Percentiles rank a stretch among this genome's conserved stretches.
These are phyloP conservation scores for Trochalopteron elliotii DNA, from an alignment of 2,113 vertebrate species.

Conservation along the genomic window DNA sequence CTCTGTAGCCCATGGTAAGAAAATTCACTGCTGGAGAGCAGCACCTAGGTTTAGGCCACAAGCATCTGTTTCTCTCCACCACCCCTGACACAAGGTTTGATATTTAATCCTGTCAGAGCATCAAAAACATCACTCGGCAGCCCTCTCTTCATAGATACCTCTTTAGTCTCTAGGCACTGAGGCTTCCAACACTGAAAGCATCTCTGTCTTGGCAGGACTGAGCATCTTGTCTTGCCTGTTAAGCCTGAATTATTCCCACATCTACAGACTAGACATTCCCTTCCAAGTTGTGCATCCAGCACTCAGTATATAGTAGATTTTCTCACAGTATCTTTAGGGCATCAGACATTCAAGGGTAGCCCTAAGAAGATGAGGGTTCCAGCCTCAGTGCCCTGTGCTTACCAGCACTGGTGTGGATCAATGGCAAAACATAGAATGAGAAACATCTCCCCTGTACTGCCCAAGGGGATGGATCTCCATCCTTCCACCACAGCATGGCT, in stretches of 20 bases:
- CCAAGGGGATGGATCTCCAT: neutral
- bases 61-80: neutral
- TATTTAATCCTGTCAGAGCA: neutral
- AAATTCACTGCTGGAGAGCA: neutral
- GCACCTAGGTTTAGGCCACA: neutral
- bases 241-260: neutral
- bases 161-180: neutral
- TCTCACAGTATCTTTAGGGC: neutral
- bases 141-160: neutral
- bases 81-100: neutral
- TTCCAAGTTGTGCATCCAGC: neutral
- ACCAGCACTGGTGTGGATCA: neutral
- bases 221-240: neutral
- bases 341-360: neutral
- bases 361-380: neutral
- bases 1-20: neutral
- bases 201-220: neutral
- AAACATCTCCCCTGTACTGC: neutral
- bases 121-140: neutral
- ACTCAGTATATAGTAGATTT: neutral
- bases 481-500: neutral
- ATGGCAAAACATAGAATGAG: neutral
- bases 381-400: neutral
- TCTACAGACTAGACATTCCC: neutral
- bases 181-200: neutral